These are phyloP conservation scores for Pteronura brasiliensis DNA, from an alignment of 2,113 vertebrate species.

Conservation along the genomic window DNA sequence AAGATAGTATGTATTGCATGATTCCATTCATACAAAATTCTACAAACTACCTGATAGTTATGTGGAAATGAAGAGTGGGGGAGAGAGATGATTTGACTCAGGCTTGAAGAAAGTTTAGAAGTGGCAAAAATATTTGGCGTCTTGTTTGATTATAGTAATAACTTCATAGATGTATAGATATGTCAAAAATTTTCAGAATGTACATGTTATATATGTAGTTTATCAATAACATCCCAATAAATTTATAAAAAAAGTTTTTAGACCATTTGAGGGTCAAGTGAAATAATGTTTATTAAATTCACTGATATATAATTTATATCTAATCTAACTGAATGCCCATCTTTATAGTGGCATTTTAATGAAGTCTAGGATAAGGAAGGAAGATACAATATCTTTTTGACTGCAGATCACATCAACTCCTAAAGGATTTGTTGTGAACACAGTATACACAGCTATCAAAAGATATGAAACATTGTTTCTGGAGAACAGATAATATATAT, in stretches of 20 bases:
- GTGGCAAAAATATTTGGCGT: neutral
- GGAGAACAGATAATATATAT: neutral
- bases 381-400: constrained; percentile 36
- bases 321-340: neutral
- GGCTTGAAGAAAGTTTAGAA: neutral
- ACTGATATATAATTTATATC: neutral
- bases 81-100: neutral
- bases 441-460: neutral
- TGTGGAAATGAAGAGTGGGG: neutral
- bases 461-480: neutral
- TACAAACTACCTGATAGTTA: neutral
- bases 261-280: neutral
- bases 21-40: neutral
- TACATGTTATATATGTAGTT: neutral
- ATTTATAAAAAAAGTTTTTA: neutral
- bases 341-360: constrained; percentile 17
- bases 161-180: neutral
- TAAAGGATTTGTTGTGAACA: neutral
- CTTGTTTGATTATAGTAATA: neutral
- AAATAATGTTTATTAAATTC: constrained; percentile 43
- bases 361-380: neutral
- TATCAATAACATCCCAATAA: neutral
- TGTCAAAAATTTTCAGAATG: neutral
- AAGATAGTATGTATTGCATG: neutral
- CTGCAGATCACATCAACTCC: neutral